Percentiles rank a stretch among this genome's conserved stretches.
Evolutionary conservation across 2,797 vertebrate species (phyloP).

Genomic region (Apogon talboti): DNA sequence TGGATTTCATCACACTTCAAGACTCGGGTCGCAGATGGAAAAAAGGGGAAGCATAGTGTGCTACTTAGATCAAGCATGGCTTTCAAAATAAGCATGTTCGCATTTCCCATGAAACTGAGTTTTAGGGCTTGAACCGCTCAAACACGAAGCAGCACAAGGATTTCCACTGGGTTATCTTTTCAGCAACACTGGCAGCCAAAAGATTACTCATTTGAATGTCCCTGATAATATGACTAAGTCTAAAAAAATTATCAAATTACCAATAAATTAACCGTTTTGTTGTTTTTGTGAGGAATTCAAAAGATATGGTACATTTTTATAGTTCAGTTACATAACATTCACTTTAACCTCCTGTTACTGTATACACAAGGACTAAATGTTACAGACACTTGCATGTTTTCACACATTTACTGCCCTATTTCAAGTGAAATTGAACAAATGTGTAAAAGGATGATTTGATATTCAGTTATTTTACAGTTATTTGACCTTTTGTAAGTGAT

Average conservation of each 20-base stretch:
- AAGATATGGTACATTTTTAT: background rate
- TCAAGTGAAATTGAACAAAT: slow-evolving; percentile 47
- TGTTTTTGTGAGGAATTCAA: slow-evolving; percentile 27
- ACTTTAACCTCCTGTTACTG: slow-evolving; percentile 3
- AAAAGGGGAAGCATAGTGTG: slow-evolving; percentile 26
- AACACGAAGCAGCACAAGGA: slow-evolving; percentile 8
- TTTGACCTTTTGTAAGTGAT: no score
- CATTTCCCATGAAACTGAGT: slow-evolving; percentile 55
- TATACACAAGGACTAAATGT: background rate
- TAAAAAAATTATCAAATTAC: slow-evolving; percentile 34
- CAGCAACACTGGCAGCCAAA: slow-evolving; percentile 34
- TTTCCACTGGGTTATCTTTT: slow-evolving; percentile 46
- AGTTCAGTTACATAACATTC: slow-evolving; percentile 19
- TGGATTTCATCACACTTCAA: slow-evolving; percentile 31
- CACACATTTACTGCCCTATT: slow-evolving; percentile 24
- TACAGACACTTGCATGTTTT: slow-evolving; percentile 2
- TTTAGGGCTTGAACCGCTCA: slow-evolving; percentile 34
- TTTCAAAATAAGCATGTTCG: slow-evolving; percentile 43
- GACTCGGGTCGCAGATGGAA: slow-evolving; percentile 18
- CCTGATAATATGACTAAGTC: slow-evolving; percentile 39
- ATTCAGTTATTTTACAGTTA: slow-evolving; percentile 42
- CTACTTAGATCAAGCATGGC: slow-evolving; percentile 25
- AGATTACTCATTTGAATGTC: slow-evolving; percentile 46
- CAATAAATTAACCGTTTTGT: slow-evolving; percentile 15
- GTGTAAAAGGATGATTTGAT: slow-evolving; percentile 15